These are phyloP conservation scores for Lepidostoma basale DNA, from an alignment of 1,140 invertebrate genomes.

Conservation along the genomic window DNA sequence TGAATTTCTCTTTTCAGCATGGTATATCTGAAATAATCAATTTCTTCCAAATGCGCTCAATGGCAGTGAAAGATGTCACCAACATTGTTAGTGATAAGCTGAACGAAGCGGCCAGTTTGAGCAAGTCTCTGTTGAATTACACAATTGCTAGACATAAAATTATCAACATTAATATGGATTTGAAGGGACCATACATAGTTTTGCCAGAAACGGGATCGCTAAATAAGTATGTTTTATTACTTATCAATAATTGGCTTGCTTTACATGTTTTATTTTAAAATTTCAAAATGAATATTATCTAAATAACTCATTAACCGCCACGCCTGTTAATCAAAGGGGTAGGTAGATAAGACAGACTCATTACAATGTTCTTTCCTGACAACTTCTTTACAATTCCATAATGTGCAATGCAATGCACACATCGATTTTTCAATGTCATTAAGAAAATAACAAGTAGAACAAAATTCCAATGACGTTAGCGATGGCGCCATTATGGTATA, in stretches of 20 bases:
- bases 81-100: slow-evolving; percentile 49
- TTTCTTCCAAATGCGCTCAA: slow-evolving; percentile 69
- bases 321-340: too few species aligned
- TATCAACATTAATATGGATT: slow-evolving; percentile 75
- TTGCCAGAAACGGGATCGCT: slow-evolving; percentile 78
- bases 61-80: slow-evolving; percentile 52
- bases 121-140: slow-evolving; percentile 61
- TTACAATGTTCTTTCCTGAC: too few species aligned
- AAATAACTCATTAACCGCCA: too few species aligned
- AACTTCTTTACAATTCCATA: too few species aligned
- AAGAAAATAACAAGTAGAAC: too few species aligned
- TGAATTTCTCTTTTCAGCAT: slow-evolving; percentile 67
- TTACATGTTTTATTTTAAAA: too few species aligned
- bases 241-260: not conserved
- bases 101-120: slow-evolving; percentile 49
- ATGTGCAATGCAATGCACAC: too few species aligned
- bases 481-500: too few species aligned
- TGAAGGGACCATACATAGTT: slow-evolving; percentile 80
- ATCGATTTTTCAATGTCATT: too few species aligned
- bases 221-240: slow-evolving; percentile 65
- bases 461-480: too few species aligned
- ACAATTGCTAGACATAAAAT: slow-evolving; percentile 67
- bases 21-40: slow-evolving; percentile 75
- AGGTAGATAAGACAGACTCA: too few species aligned
- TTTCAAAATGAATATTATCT: too few species aligned